Evolutionary conservation across 2,113 vertebrate species (phyloP).

Genomic region (Dolichallabes microphthalmus): DNA sequence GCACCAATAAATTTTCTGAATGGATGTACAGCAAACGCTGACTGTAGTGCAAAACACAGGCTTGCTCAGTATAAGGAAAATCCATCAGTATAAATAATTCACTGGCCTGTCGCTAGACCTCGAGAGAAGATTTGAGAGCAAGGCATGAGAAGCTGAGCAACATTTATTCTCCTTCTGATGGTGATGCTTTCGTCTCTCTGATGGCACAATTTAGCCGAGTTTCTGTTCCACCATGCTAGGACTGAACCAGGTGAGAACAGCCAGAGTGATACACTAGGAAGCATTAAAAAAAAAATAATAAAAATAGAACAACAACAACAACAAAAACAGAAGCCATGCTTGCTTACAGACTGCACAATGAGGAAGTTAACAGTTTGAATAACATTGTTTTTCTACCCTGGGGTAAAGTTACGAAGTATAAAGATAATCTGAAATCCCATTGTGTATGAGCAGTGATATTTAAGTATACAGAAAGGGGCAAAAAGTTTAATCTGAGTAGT

Average conservation of each 20-base stretch:
- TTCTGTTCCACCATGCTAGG: not conserved
- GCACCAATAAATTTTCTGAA: conserved; percentile 24
- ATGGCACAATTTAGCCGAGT: conserved; percentile 30
- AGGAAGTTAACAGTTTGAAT: not conserved
- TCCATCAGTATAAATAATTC: conserved; percentile 78
- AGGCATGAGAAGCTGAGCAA: conserved; percentile 64
- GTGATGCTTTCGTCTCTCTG: conserved; percentile 5
- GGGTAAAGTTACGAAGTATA: not conserved
- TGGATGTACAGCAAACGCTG: conserved; percentile 52
- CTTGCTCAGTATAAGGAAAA: conserved; percentile 67
- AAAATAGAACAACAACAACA: not conserved
- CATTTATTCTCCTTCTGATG: conserved; percentile 56
- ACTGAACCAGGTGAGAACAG: conserved; percentile 22
- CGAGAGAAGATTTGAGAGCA: conserved; percentile 58
- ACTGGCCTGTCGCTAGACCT: conserved; percentile 63
- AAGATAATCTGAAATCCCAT: not conserved
- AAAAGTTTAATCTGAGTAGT: conserved; percentile 30
- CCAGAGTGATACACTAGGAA: not conserved
- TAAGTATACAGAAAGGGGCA: conserved; percentile 13
- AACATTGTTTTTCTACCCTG: not conserved
- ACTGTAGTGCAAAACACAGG: conserved; percentile 58
- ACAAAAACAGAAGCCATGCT: not conserved
- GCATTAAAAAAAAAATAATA: conserved; percentile 21
- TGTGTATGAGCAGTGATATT: not conserved
- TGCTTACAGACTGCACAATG: conserved; percentile 3